Conservation (phyloP, 1,140 invertebrate species). For the Temnothorax nylanderi region DNA sequence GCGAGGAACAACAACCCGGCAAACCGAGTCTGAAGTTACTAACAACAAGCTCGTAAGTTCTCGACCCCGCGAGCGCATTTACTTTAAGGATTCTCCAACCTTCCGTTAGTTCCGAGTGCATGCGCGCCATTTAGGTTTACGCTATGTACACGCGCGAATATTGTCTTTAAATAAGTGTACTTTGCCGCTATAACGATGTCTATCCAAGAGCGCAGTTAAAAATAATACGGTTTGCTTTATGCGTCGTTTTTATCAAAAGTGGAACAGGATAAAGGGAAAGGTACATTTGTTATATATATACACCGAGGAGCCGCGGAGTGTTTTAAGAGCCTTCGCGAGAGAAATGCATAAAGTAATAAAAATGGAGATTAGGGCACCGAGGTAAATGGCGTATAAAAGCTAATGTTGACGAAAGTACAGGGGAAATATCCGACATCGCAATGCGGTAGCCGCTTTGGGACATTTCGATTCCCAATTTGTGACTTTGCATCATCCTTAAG, state of each 20-base stretch:
- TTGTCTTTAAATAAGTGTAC: conserved; percentile 27
- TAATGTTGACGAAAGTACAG: conserved; percentile 28
- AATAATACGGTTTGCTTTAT: conserved; percentile 28
- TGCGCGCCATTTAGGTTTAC: conserved; percentile 20
- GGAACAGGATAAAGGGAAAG: background rate
- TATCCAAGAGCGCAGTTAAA: background rate
- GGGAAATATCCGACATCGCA: background rate
- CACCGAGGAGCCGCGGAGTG: background rate
- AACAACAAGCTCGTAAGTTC: conserved; percentile 59
- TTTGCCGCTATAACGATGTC: background rate
- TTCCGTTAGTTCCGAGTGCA: conserved; percentile 31
- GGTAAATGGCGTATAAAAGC: conserved; percentile 40
- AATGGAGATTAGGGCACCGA: conserved; percentile 38
- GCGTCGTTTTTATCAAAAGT: conserved; percentile 23
- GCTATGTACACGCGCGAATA: conserved; percentile 20
- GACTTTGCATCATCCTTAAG: background rate
- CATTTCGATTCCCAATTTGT: conserved; percentile 7
- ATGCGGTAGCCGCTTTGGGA: background rate
- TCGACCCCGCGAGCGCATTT: conserved; percentile 39
- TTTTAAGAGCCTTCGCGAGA: conserved; percentile 16
- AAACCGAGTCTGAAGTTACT: conserved; percentile 29
- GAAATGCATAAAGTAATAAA: conserved; percentile 50
- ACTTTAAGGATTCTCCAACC: conserved; percentile 52
- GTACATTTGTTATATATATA: conserved; percentile 21
- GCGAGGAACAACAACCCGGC: conserved; percentile 33